A percentile compares a stretch with the other conserved stretches of the same genome.
phyloP scores from a whole-genome alignment of 2,888 invertebrate species.

The Baronia brevicornis region DNA sequence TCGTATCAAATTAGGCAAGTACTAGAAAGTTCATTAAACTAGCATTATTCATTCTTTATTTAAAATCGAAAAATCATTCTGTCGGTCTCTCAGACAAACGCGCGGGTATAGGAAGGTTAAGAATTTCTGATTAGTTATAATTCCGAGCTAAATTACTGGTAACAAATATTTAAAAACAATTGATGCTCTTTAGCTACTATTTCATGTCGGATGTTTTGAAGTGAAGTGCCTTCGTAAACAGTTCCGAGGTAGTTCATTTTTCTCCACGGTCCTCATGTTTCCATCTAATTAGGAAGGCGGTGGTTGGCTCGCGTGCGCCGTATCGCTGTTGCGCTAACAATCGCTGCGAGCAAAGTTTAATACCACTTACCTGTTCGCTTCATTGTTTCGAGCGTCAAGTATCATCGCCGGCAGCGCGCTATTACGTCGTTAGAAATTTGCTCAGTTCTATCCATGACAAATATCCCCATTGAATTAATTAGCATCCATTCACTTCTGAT shows the following conservation, averaged over 20 bases:
- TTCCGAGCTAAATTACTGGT: too few species aligned
- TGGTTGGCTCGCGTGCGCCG: constrained; percentile 21
- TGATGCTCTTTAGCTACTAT: too few species aligned
- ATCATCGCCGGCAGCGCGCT: constrained; percentile 26
- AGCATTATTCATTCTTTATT: too few species aligned
- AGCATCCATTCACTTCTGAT: too few species aligned
- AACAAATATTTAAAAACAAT: too few species aligned
- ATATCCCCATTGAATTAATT: constrained; percentile 26
- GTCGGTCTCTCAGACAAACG: too few species aligned
- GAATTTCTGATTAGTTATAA: too few species aligned
- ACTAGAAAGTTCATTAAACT: too few species aligned
- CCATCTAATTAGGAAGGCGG: constrained; percentile 49
- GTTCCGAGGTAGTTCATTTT: constrained; percentile 24
- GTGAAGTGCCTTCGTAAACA: constrained; percentile 7
- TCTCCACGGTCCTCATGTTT: constrained; percentile 41
- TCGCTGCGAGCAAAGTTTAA: constrained; percentile 48
- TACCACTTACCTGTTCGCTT: constrained; percentile 55
- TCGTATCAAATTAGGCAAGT: too few species aligned
- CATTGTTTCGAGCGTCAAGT: constrained; percentile 52
- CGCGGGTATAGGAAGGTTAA: too few species aligned
- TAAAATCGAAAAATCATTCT: too few species aligned
- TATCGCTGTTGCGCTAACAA: constrained; percentile 41
- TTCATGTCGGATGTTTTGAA: too few species aligned
- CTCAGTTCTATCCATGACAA: constrained; percentile 22
- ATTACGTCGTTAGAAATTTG: constrained; percentile 31